A percentile compares a stretch with the other conserved stretches of the same genome.
phyloP scores from a whole-genome alignment of 1,140 invertebrate species.

The Leptoteleia sp. region DNA sequence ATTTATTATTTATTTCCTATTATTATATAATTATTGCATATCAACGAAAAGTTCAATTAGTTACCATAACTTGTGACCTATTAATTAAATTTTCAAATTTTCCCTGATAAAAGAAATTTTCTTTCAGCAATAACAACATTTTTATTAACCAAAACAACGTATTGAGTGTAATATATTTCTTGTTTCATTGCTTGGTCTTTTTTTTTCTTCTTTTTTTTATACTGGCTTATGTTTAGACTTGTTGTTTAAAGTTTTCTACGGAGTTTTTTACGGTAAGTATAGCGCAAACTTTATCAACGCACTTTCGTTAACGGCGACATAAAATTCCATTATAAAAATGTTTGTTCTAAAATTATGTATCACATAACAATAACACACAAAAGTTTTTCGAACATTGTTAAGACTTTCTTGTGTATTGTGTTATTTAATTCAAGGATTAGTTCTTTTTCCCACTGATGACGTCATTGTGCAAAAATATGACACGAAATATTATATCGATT shows the following conservation, averaged over 20 bases:
- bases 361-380: slow-evolving; percentile 30
- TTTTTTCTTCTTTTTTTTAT: slow-evolving; percentile 29
- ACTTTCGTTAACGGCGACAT: slow-evolving; percentile 38
- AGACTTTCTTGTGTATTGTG: slow-evolving; percentile 3
- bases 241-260: slow-evolving; percentile 5
- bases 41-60: too few relatives aligned
- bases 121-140: too few relatives aligned
- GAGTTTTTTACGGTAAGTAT: slow-evolving; percentile 28
- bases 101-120: too few relatives aligned
- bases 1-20: too few relatives aligned
- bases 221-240: slow-evolving; percentile 14
- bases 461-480: too few relatives aligned
- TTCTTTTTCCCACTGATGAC: too few relatives aligned
- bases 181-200: slow-evolving; percentile 11
- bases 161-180: slow-evolving; percentile 19
- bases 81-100: too few relatives aligned
- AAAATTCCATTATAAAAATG: slow-evolving; percentile 53
- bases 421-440: background rate
- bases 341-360: slow-evolving; percentile 36
- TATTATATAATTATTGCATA: too few relatives aligned
- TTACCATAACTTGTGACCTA: too few relatives aligned
- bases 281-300: slow-evolving; percentile 35
- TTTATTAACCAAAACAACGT: slow-evolving; percentile 3
- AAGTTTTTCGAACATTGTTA: too few relatives aligned
- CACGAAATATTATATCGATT: background rate